phyloP scores from a whole-genome alignment of 2,888 invertebrate genomes.

The Apodemia mormo region DNA sequence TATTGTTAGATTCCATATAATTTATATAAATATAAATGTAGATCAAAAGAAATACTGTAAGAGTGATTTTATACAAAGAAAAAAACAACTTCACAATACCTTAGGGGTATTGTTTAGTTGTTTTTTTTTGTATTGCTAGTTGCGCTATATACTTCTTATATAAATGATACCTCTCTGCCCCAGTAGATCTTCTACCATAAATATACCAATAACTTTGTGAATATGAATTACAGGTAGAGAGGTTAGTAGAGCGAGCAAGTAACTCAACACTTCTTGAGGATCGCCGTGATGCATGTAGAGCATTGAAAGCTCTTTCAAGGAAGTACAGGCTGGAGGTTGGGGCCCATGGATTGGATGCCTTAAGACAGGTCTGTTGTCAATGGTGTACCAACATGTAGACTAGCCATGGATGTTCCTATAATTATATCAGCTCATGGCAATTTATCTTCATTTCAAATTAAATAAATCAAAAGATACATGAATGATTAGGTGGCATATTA shows the following conservation, averaged over 20 bases:
- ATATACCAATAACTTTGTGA: background rate
- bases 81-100: too few species aligned
- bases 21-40: background rate
- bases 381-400: background rate
- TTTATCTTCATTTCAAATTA: too few species aligned
- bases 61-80: too few species aligned
- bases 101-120: too few species aligned
- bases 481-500: too few species aligned
- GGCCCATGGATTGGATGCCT: constrained; percentile 92
- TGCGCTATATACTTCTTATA: too few species aligned
- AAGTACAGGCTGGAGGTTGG: constrained; percentile 98
- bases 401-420: too few species aligned
- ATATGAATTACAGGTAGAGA: constrained; percentile 88
- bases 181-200: too few species aligned
- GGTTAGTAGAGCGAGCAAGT: constrained; percentile 94
- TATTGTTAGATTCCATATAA: background rate
- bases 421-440: too few species aligned
- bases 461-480: too few species aligned
- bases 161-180: too few species aligned
- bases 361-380: constrained; percentile 73
- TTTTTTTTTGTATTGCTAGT: background rate
- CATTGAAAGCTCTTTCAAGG: constrained; percentile 93
- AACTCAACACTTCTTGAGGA: constrained; percentile 97
- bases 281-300: constrained; percentile 97
- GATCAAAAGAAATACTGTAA: too few species aligned